A percentile compares a stretch with the other conserved stretches of the same genome.
Evolutionary conservation across 2,888 invertebrate genomes (phyloP).

Genomic region (Platypus cylindrus): DNA sequence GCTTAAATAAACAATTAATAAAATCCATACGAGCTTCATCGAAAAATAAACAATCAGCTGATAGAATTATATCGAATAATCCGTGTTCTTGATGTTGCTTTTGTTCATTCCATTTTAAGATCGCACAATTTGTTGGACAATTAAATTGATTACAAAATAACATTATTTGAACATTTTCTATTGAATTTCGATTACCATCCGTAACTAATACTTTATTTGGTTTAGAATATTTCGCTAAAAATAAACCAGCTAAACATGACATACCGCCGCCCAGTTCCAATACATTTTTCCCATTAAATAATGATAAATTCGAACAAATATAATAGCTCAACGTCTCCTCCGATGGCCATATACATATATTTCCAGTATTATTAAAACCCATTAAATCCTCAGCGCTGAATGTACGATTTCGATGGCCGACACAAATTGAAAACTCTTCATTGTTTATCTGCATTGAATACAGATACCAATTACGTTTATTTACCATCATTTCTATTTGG

Average conservation of each 20-base stretch:
- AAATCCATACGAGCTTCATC: constrained; percentile 57
- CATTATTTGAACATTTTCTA: constrained; percentile 57
- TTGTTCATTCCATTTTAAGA: constrained; percentile 42
- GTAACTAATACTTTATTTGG: constrained; percentile 55
- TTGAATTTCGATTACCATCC: constrained; percentile 65
- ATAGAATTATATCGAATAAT: constrained; percentile 57
- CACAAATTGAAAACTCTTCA: constrained; percentile 40
- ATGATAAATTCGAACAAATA: constrained; percentile 47
- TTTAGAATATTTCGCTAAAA: constrained; percentile 53
- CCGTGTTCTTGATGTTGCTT: constrained; percentile 21
- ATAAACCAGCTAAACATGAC: constrained; percentile 68
- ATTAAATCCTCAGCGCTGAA: constrained; percentile 59
- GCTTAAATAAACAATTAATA: constrained; percentile 53
- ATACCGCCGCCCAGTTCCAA: constrained; percentile 76
- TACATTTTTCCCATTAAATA: constrained; percentile 54
- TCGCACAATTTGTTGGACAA: constrained; percentile 39
- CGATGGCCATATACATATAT: constrained; percentile 69
- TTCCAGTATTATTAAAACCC: constrained; percentile 74
- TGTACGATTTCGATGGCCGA: constrained; percentile 46
- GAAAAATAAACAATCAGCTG: constrained; percentile 71
- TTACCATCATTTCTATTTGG: too few species aligned
- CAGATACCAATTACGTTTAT: constrained; percentile 47
- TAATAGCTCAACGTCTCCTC: constrained; percentile 63
- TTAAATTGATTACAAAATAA: constrained; percentile 49
- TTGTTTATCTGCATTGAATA: constrained; percentile 42